Percentiles rank a stretch among this genome's conserved stretches.
These are phyloP conservation scores for Leptocoma aspasia DNA, from an alignment of 2,113 vertebrate species.

Conservation along the genomic window DNA sequence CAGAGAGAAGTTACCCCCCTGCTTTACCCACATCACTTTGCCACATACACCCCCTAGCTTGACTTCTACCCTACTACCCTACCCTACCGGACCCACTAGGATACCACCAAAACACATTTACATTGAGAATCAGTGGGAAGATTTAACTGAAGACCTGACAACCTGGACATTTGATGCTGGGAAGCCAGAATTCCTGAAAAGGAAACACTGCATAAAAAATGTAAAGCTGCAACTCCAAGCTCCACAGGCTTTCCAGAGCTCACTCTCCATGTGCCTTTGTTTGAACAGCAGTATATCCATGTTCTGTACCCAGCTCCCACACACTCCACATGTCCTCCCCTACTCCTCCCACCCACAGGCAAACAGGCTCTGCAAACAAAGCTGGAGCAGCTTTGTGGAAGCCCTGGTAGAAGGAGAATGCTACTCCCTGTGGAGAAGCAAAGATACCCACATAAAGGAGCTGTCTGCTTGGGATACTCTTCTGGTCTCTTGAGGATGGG, in stretches of 20 bases:
- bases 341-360: not conserved
- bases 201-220: not conserved
- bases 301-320: not conserved
- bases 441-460: not conserved
- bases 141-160: not conserved
- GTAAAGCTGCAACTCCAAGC: not conserved
- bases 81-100: too few relatives aligned
- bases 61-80: not conserved
- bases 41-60: not conserved
- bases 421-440: not conserved
- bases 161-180: not conserved
- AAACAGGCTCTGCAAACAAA: slow-evolving; percentile 6
- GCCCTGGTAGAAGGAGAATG: not conserved
- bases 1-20: not conserved
- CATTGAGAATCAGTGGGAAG: not conserved
- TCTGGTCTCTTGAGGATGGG: not conserved
- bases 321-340: not conserved
- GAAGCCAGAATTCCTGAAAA: not conserved
- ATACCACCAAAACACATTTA: not conserved
- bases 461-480: not conserved
- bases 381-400: not conserved
- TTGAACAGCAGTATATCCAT: not conserved
- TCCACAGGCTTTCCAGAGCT: not conserved
- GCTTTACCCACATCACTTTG: not conserved
- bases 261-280: not conserved